A percentile compares a stretch with the other conserved stretches of the same genome.
Conservation (phyloP, 2,888 invertebrate species). For the Caenorhabditis doughertyi region DNA sequence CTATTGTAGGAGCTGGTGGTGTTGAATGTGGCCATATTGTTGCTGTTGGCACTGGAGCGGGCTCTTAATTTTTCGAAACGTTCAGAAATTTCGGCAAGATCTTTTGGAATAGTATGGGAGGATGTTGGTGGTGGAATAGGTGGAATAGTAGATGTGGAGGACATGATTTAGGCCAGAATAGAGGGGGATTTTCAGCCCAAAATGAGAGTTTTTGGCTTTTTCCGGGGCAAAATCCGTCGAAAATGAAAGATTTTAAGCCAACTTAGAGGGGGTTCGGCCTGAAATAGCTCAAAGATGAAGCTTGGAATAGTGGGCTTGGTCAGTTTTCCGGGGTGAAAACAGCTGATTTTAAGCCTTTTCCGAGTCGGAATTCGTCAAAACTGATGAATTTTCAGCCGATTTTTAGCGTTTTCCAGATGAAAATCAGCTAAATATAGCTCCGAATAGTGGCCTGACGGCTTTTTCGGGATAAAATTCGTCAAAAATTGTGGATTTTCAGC, state of each 20-base stretch:
- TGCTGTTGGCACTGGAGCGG: slow-evolving; percentile 36
- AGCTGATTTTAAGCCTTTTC: no score
- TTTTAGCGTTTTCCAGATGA: neutral
- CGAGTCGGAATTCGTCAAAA: neutral
- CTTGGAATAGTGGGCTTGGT: no score
- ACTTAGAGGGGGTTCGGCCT: no score
- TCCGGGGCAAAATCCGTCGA: neutral
- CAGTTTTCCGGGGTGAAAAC: no score
- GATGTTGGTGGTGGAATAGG: neutral
- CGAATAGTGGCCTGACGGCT: no score
- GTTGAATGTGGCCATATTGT: slow-evolving; percentile 78
- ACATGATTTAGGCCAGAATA: slow-evolving; percentile 16
- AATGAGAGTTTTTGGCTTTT: neutral
- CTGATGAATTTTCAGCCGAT: no score
- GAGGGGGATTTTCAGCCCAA: neutral
- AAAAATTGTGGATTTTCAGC: neutral
- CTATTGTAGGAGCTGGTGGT: slow-evolving; percentile 79
- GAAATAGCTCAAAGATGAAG: no score
- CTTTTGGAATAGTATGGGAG: slow-evolving; percentile 32
- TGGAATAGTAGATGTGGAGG: neutral
- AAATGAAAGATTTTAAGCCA: neutral
- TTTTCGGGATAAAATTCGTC: no score
- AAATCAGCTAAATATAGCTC: neutral
- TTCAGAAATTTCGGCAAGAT: slow-evolving; percentile 60
- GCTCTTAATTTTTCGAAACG: slow-evolving; percentile 64